phyloP scores from a whole-genome alignment of 23 tunicate species.

The Phallusia fumigata region DNA sequence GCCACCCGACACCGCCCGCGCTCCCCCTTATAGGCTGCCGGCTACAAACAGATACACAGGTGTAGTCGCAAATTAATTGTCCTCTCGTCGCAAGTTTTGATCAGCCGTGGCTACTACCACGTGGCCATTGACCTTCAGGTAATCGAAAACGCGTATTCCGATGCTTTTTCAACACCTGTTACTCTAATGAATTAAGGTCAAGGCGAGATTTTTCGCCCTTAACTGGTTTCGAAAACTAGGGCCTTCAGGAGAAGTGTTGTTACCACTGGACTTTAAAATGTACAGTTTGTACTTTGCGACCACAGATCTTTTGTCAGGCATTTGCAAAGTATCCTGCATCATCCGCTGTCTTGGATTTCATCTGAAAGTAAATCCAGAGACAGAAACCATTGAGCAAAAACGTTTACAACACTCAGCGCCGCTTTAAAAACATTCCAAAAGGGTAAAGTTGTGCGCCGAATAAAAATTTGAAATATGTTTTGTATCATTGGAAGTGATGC shows the following conservation, averaged over 20 bases:
- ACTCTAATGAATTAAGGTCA: too few relatives aligned
- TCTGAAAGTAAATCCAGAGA: background rate
- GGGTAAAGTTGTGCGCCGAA: background rate
- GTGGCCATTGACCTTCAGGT: background rate
- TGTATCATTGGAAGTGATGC: background rate
- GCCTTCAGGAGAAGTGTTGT: too few relatives aligned
- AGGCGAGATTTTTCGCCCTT: too few relatives aligned
- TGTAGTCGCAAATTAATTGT: conserved; percentile 12
- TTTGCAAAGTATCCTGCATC: too few relatives aligned
- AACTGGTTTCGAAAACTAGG: too few relatives aligned
- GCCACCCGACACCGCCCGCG: background rate
- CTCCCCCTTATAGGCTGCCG: too few relatives aligned
- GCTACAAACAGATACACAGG: background rate
- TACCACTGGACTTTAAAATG: too few relatives aligned
- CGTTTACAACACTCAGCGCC: too few relatives aligned
- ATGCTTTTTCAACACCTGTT: too few relatives aligned
- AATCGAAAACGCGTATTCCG: background rate
- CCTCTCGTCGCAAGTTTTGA: background rate
- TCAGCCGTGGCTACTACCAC: background rate
- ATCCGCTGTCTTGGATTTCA: background rate
- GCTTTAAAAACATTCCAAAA: background rate
- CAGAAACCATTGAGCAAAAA: background rate
- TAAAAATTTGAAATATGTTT: too few relatives aligned
- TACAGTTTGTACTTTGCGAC: too few relatives aligned
- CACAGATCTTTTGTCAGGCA: too few relatives aligned